Conservation (phyloP, 2,888 invertebrate species). For the Chloroclystis v-ata region DNA sequence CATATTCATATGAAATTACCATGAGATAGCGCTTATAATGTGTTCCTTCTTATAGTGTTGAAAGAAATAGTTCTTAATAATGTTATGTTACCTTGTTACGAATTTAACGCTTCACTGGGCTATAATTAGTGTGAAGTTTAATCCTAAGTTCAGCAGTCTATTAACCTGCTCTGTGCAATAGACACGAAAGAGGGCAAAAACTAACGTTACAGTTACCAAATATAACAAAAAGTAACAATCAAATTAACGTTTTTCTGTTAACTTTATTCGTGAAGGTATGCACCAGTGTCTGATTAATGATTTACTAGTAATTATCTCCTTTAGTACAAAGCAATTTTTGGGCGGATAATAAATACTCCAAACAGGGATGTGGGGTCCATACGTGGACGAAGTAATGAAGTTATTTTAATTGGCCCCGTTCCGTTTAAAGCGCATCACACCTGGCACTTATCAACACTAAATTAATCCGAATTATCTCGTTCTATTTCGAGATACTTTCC, state of each 20-base stretch:
- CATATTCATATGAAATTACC: not conserved
- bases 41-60: too few relatives aligned
- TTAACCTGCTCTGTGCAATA: not conserved
- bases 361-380: too few relatives aligned
- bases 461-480: not conserved
- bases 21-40: too few relatives aligned
- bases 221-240: not conserved
- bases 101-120: constrained; percentile 4
- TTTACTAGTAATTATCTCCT: too few relatives aligned
- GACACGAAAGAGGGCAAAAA: too few relatives aligned
- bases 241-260: too few relatives aligned
- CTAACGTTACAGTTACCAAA: not conserved
- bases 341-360: too few relatives aligned
- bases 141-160: constrained; percentile 5
- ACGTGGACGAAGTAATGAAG: too few relatives aligned
- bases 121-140: not conserved
- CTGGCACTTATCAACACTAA: not conserved
- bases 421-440: constrained; percentile 1
- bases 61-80: too few relatives aligned
- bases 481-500: constrained; percentile 33
- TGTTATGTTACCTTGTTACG: not conserved
- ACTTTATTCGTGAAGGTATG: too few relatives aligned
- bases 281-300: too few relatives aligned
- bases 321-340: too few relatives aligned
- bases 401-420: not conserved